Percentiles rank a stretch among this genome's conserved stretches.
Evolutionary conservation across 37 sponge, comb jelly and placozoan genomes (phyloP).

Genomic region (Petrosia ficiformis): DNA sequence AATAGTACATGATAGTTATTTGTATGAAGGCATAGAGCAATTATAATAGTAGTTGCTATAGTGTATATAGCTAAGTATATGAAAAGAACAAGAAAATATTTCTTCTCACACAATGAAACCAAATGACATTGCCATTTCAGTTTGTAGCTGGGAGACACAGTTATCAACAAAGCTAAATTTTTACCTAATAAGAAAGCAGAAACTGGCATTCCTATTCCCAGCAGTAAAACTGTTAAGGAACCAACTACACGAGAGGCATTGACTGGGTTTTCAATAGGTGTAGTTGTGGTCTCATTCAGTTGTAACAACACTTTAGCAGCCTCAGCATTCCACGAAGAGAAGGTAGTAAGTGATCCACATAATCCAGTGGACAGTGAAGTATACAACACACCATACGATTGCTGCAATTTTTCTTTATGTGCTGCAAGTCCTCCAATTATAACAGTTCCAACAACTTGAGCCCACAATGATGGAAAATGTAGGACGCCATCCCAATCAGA

Average conservation of each 20-base stretch:
- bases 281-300: background rate
- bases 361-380: constrained; percentile 55
- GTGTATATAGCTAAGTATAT: constrained; percentile 15
- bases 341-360: constrained; percentile 69
- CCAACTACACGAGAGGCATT: constrained; percentile 23
- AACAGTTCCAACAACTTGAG: constrained; percentile 50
- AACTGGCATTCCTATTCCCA: constrained; percentile 49
- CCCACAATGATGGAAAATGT: constrained; percentile 49
- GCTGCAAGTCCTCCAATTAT: constrained; percentile 40
- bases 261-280: background rate
- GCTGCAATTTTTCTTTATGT: constrained; percentile 24
- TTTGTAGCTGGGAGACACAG: background rate
- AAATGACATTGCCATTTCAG: background rate
- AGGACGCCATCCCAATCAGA: constrained; percentile 33
- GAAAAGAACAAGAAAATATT: background rate
- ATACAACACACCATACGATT: constrained; percentile 23
- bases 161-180: background rate
- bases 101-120: background rate
- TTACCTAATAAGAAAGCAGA: constrained; percentile 36
- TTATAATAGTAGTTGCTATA: background rate
- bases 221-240: constrained; percentile 37
- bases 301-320: constrained; percentile 32
- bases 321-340: constrained; percentile 66
- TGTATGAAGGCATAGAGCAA: constrained; percentile 1
- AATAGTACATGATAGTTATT: constrained; percentile 28